Percentiles rank a stretch among this genome's conserved stretches.
phyloP scores from a whole-genome alignment of 1,140 invertebrate genomes.

The Formica exsecta region DNA sequence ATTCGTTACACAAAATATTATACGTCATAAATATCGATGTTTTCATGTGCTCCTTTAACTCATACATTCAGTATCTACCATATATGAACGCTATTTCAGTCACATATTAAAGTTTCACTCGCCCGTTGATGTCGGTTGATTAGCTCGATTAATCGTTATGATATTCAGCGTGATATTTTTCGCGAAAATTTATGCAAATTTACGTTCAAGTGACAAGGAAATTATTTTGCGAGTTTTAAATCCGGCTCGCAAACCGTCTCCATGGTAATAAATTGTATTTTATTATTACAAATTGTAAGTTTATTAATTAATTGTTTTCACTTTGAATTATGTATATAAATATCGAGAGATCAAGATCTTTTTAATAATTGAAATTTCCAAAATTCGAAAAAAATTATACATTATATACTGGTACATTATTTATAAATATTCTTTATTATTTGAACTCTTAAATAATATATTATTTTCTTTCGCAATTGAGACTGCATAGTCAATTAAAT shows the following conservation, averaged over 20 bases:
- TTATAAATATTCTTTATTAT: neutral
- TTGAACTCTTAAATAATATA: neutral
- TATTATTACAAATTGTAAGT: neutral
- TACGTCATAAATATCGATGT: neutral
- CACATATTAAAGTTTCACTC: slow-evolving; percentile 30
- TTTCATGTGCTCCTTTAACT: neutral
- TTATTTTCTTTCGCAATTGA: neutral
- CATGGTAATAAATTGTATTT: neutral
- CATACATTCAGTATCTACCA: neutral
- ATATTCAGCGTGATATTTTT: neutral
- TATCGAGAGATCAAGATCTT: neutral
- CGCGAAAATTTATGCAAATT: slow-evolving; percentile 31
- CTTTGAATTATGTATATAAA: neutral
- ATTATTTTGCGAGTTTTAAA: slow-evolving; percentile 28
- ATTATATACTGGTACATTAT: too few relatives aligned
- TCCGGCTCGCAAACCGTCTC: slow-evolving; percentile 22
- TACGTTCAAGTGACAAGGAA: slow-evolving; percentile 17
- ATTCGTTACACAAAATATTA: neutral
- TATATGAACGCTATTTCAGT: neutral
- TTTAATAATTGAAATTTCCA: neutral
- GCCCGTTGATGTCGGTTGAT: neutral
- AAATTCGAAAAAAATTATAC: too few relatives aligned
- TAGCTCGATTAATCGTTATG: slow-evolving; percentile 13
- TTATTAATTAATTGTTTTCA: slow-evolving; percentile 32
- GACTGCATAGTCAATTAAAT: neutral